Evolutionary conservation across 2,888 invertebrate species (phyloP), one percentile per base, ranked within the genome.

Genomic region (Physocephala rufipes): DNA sequence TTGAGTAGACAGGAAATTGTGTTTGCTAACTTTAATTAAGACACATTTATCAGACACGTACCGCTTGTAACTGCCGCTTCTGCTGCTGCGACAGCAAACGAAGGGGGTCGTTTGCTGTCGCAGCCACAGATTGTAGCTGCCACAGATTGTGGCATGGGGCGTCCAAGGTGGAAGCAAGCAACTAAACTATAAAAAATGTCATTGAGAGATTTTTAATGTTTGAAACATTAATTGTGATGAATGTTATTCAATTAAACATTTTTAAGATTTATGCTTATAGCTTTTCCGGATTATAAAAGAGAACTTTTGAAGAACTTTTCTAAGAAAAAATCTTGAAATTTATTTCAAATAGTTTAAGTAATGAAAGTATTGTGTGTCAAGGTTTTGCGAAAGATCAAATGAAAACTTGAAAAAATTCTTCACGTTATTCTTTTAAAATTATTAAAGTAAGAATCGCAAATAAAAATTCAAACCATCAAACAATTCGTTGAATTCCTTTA

Each of bases 11-110:
- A 24, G 65, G 65, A 65, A 65, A 65, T 65, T 51, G 49, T 30
- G 51, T 51, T 62, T 16, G 28, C 51, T 65, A 26, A 47, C 49
- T 30, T n/a, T 65, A 65, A 65, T 65, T 65, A 65, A 65, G 51
- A 65, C 26, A 51, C 65, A 51, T 65, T 65, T 28, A 49, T 12
- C 28, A n/a, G 7, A n/a, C 12, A 65, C 30, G n/a, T n/a, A n/a
- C n/a, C n/a, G n/a, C n/a, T n/a, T n/a, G n/a, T n/a, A n/a, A n/a
- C n/a, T n/a, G n/a, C n/a, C n/a, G n/a, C n/a, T n/a, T n/a, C n/a
- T n/a, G n/a, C n/a, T n/a, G 26, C 26, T n/a, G 64, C 49, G 4
- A n/a, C 49, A 13, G 4, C 49, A 49, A 49, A 16, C 5, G 19
- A 1, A 49, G 36, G 1, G n/a, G n/a, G 16, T n/a, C 7, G 16